Evolutionary conservation across 1,140 invertebrate genomes (phyloP).

Genomic region (Sycophaga agraensis): DNA sequence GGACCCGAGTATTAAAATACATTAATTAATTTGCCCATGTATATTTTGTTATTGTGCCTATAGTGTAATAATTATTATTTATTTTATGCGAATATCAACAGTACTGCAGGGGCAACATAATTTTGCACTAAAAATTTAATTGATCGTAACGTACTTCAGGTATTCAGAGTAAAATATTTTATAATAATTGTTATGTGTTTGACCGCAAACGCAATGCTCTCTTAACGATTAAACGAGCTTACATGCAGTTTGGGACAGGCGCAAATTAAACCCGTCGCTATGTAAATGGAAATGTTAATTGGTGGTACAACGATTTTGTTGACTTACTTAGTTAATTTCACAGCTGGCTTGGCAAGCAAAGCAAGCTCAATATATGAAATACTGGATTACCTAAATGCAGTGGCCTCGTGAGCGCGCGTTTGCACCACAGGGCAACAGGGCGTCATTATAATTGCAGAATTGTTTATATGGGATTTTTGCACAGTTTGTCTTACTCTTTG

Average conservation of each 20-base stretch:
- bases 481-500: background rate
- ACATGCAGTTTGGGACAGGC: slow-evolving; percentile 12
- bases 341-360: slow-evolving; percentile 8
- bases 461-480: slow-evolving; percentile 1
- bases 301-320: slow-evolving; percentile 16
- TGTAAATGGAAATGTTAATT: slow-evolving; percentile 24
- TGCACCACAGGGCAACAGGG: background rate
- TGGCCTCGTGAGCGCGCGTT: background rate
- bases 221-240: background rate
- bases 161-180: no score
- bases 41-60: no score
- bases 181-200: no score
- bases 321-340: slow-evolving; percentile 27
- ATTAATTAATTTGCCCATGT: no score
- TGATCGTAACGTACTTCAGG: no score
- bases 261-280: slow-evolving; percentile 17
- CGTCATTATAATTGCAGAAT: slow-evolving; percentile 17
- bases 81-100: no score
- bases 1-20: no score
- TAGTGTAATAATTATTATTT: no score
- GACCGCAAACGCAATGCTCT: background rate
- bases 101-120: no score
- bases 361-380: slow-evolving; percentile 1
- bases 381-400: slow-evolving; percentile 17
- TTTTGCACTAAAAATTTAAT: no score